Base-by-base conservation (phyloP, 1,140 invertebrate genomes). In the Drosophila fuyamai region DNA sequence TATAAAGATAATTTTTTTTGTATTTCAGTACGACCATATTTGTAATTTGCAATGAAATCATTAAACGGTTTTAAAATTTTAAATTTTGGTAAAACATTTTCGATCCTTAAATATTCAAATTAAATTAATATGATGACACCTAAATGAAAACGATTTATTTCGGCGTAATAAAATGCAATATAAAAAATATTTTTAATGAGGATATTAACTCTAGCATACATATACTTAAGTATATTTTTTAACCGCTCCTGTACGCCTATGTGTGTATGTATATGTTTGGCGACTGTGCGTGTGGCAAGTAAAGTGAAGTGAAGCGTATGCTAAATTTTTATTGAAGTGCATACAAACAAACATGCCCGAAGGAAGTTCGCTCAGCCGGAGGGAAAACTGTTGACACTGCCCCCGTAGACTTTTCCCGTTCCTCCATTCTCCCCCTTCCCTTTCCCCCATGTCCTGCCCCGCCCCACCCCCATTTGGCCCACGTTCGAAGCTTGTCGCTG, bases 261-360 rank as follows among this genome's bases (percentile, higher is more conserved):
- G 14, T 50, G 29, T 65, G 35, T 58, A 12, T 66, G 38, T 74
- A 8, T 35, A 41, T 44, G 44, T 51, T 44, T 14, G 23, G 16
- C 8, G 29, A 32, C 38, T 46, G 54, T 67, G 71, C 65, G 81
- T 83, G 81, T 76, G 76, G 46, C 72, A 80, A 83, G 81, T 80
- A 76, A 84, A 84, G 81, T 81, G 79, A 74, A 81, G 76, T 68
- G 81, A 83, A 84, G 81, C 81, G 81, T 84, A 84, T 84, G 81
- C 81, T 80, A 84, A 84, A 85, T 84, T 84, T 85, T 84, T 84
- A 84, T 80, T 84, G 81, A 84, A 84, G 81, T 84, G 81, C 81
- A 84, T 84, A 84, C 81, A 84, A 73, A 83, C 81, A 83, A 84
- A 84, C 76, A 72, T 59, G 56, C 81, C 82, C 46, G 40, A 51